Evolutionary conservation across 1,140 invertebrate genomes (phyloP).

Genomic region (Heterodera schachtii): DNA sequence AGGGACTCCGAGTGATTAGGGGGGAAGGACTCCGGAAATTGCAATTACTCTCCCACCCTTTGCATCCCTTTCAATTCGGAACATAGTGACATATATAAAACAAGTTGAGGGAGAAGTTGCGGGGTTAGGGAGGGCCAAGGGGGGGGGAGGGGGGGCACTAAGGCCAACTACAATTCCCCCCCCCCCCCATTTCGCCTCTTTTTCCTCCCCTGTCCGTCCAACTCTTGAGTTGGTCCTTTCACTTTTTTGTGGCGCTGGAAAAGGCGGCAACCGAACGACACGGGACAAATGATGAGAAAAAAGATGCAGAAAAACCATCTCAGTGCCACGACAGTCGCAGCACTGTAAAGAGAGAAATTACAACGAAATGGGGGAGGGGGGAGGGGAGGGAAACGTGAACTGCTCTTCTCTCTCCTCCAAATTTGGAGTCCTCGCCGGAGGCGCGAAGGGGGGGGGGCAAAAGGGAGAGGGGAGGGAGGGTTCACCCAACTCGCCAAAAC

Average conservation of each 20-base stretch:
- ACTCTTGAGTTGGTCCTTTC: neutral
- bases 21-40: slow-evolving; percentile 5
- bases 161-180: neutral
- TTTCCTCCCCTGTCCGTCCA: neutral
- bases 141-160: neutral
- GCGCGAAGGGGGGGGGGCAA: no score
- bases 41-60: neutral
- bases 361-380: neutral
- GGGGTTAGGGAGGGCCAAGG: neutral
- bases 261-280: neutral
- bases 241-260: neutral
- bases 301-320: slow-evolving; percentile 1
- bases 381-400: neutral
- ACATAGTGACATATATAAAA: neutral
- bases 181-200: neutral
- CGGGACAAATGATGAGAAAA: neutral
- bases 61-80: no score
- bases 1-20: neutral
- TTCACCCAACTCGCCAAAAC: neutral
- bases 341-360: slow-evolving; percentile 3
- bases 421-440: neutral
- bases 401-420: neutral
- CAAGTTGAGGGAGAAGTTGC: slow-evolving; percentile 4
- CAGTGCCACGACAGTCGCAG: neutral
- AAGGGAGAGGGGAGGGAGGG: no score